Percentiles rank a stretch among this genome's conserved stretches.
phyloP scores from a whole-genome alignment of 2,113 vertebrate species.

The Sitta europaea region DNA sequence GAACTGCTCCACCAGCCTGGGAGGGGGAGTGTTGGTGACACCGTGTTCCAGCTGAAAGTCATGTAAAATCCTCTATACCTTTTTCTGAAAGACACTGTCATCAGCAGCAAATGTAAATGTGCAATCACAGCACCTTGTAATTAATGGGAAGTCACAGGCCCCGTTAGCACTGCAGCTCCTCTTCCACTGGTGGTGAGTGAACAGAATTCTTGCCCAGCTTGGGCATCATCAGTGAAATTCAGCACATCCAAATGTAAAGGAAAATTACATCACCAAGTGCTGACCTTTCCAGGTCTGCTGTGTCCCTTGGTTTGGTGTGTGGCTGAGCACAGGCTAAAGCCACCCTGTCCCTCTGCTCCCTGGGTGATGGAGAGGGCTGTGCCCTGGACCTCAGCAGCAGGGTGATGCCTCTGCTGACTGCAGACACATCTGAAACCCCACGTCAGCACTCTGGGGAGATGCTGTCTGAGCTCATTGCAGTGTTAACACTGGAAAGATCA shows the following conservation, averaged over 20 bases:
- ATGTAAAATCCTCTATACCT: slow-evolving; percentile 3
- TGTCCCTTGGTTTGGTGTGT: background rate
- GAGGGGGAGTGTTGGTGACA: slow-evolving; percentile 27
- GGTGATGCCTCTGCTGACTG: background rate
- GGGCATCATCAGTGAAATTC: background rate
- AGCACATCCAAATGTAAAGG: background rate
- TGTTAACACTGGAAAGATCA: slow-evolving; percentile 7
- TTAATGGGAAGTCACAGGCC: background rate
- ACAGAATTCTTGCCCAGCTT: background rate
- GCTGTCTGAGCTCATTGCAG: slow-evolving; percentile 24
- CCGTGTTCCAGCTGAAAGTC: slow-evolving; percentile 53
- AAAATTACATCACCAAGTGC: background rate
- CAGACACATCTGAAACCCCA: background rate
- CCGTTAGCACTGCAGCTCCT: background rate
- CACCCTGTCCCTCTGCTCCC: background rate
- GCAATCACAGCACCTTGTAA: slow-evolving; percentile 23
- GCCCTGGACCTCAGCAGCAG: background rate
- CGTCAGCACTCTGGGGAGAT: slow-evolving; percentile 27
- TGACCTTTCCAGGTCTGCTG: background rate
- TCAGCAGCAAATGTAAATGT: slow-evolving; percentile 30
- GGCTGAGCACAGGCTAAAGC: background rate
- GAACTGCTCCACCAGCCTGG: slow-evolving; percentile 7
- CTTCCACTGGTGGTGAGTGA: background rate
- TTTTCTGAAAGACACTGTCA: background rate
- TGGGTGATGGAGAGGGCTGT: background rate